phyloP scores from a whole-genome alignment of 1,140 invertebrate species.

The Ostrea edulis region DNA sequence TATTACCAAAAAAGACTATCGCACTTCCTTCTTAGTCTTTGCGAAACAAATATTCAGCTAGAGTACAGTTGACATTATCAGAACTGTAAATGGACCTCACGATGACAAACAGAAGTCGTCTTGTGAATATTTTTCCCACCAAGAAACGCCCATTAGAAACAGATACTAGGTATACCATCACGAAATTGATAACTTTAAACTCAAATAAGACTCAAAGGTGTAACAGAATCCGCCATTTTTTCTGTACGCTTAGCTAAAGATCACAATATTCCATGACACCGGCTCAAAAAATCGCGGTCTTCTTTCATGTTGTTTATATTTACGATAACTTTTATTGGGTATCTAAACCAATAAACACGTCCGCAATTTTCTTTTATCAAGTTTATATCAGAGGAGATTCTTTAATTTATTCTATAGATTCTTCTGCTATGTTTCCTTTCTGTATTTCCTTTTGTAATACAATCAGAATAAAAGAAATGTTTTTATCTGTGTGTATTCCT shows the following conservation, averaged over 20 bases:
- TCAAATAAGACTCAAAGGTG: neutral
- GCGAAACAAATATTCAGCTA: neutral
- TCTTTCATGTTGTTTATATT: conserved; percentile 27
- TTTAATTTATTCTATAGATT: neutral
- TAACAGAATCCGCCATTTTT: conserved; percentile 16
- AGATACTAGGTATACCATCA: neutral
- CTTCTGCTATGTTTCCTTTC: neutral
- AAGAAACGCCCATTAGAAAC: neutral
- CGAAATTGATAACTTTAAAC: conserved; percentile 25
- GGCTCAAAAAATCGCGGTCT: neutral
- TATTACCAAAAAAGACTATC: too few species aligned
- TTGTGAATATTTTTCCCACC: conserved; percentile 10
- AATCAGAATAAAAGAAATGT: neutral
- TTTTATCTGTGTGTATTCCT: neutral
- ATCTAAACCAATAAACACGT: neutral
- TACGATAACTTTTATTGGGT: neutral
- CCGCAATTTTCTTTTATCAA: neutral
- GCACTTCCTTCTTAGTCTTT: too few species aligned
- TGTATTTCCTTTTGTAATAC: neutral
- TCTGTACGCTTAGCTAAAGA: conserved; percentile 6
- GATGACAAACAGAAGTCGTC: conserved; percentile 33
- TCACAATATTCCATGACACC: neutral
- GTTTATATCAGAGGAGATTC: neutral
- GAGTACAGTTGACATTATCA: neutral
- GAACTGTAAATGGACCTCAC: neutral